Evolutionary conservation across 2,888 invertebrate species (phyloP), one percentile per base, ranked within the genome.

Genomic region (Rhamnusium bicolor): DNA sequence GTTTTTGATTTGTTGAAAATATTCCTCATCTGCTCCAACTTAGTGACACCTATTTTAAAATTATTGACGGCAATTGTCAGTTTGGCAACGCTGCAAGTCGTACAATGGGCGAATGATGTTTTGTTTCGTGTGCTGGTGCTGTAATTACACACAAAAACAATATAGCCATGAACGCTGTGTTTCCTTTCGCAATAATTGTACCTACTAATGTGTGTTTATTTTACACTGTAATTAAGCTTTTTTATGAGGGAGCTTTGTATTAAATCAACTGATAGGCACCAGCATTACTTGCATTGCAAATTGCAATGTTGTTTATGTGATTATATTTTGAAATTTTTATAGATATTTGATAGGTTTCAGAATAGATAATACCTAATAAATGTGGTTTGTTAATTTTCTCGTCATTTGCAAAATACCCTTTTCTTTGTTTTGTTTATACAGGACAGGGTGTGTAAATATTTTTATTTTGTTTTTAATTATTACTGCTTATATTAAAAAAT

Each of bases 101-200:
- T 18, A 24, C 65, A 65, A 65, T 29, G 51, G 51, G 51, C 29
- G 19, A 65, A 32, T 18, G 65, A 53, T 27, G 67, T 56, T 67
- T 46, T 67, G 46, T 58, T 67, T 56, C 56, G 56, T 46, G 46
- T 8, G 67, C 32, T 19, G 29, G 69, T 61, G 27, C 49, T 47
- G 61, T 49, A 60, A 61, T 69, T 61, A 61, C 54, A 58, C 8
- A 58, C 49, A 61, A 40, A 69, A 69, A 61, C 46, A 69, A 69
- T 51, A 32, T 67, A 69, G 60, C 40, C 69, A 51, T 61, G 66
- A 69, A 56, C 69, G 29, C n/a, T 27, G 29, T 7, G 65, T 51
- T 53, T 53, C 53, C 65, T 65, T 65, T 65, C 65, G n/a, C 65
- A 65, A 65, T 65, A 65, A 53, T 65, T 19, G 65, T 53, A 19